phyloP scores from a whole-genome alignment of 2,113 vertebrate genomes.

The Trichechus manatus region DNA sequence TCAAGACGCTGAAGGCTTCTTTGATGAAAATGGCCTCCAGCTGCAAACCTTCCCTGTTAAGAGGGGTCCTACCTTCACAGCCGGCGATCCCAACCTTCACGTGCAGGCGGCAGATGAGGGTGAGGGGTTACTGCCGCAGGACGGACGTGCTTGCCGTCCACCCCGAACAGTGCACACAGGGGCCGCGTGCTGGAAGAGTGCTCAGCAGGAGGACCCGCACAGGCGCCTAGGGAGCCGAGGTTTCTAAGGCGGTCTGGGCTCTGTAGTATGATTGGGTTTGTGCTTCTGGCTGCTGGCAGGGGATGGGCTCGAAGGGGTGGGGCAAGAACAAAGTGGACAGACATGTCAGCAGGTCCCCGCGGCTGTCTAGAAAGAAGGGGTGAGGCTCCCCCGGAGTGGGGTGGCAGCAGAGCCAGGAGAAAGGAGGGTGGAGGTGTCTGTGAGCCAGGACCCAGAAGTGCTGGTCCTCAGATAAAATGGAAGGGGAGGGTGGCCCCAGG shows the following conservation, averaged over 20 bases:
- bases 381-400: accelerated
- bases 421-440: accelerated
- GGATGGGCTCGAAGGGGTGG: not conserved
- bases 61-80: not conserved
- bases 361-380: too few relatives aligned
- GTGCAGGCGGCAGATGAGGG: not conserved
- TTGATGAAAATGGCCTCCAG: not conserved
- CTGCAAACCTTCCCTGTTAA: accelerated
- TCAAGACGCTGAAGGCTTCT: not conserved
- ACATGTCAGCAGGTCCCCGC: not conserved
- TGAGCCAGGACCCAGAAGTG: not conserved
- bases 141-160: too few relatives aligned
- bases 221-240: not conserved
- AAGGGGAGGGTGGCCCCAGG: accelerated
- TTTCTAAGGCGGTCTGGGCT: not conserved
- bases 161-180: not conserved
- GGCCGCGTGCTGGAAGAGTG: not conserved
- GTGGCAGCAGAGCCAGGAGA: not conserved
- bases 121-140: not conserved
- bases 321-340: too few relatives aligned
- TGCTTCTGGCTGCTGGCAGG: not conserved
- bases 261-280: too few relatives aligned
- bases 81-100: too few relatives aligned
- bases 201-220: not conserved
- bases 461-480: accelerated